A percentile compares a stretch with the other conserved stretches of the same genome.
phyloP scores from a whole-genome alignment of 2,113 vertebrate species.

The Poecile atricapillus region DNA sequence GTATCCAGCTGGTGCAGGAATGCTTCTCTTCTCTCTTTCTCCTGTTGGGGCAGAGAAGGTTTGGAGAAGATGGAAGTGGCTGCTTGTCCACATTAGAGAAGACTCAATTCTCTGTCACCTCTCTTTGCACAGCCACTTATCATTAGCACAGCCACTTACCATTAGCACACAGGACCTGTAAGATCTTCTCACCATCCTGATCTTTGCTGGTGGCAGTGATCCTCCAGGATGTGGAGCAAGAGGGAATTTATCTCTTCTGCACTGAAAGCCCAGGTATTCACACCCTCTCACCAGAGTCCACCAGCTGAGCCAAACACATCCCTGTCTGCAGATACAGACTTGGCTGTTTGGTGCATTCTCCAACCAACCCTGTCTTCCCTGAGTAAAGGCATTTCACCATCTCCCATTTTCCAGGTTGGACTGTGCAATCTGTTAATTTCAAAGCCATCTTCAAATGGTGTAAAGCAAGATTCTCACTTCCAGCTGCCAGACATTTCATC shows the following conservation, averaged over 20 bases:
- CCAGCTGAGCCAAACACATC: neutral
- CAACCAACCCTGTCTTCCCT: neutral
- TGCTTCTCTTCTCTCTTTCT: neutral
- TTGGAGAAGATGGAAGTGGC: neutral
- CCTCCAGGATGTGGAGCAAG: neutral
- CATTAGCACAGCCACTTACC: neutral
- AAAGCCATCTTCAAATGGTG: neutral
- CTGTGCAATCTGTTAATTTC: neutral
- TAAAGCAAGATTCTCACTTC: neutral
- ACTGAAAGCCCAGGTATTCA: neutral
- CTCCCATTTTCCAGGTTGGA: neutral
- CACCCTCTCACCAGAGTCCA: neutral
- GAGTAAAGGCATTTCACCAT: neutral
- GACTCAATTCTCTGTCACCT: neutral
- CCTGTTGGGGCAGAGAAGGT: neutral
- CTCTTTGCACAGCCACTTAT: neutral
- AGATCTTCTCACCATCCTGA: neutral
- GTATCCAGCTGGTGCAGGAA: neutral
- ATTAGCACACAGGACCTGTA: neutral
- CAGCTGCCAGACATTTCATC: neutral
- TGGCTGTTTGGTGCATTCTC: neutral
- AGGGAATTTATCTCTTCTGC: neutral
- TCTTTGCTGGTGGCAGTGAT: neutral
- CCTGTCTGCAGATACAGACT: neutral
- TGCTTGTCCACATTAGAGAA: neutral